These are phyloP conservation scores for Drosophila ezoana DNA, from an alignment of 2,888 invertebrate genomes.

Conservation along the genomic window DNA sequence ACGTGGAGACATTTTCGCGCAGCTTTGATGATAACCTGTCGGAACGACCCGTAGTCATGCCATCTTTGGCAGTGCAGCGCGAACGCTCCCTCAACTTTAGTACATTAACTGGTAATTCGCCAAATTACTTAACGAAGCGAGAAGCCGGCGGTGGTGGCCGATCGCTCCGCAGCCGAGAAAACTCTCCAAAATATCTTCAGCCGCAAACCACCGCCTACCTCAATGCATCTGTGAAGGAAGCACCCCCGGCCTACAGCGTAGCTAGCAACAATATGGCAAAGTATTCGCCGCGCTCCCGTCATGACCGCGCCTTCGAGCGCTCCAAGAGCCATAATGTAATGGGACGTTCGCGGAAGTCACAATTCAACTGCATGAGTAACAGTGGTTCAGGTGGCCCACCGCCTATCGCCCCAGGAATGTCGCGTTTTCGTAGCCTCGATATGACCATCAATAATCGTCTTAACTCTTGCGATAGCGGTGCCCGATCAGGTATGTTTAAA, in stretches of 20 bases:
- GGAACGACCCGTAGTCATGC: constrained; percentile 67
- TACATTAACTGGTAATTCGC: constrained; percentile 84
- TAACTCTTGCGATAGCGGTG: constrained; percentile 86
- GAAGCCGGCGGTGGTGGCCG: constrained; percentile 70
- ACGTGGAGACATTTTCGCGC: constrained; percentile 84
- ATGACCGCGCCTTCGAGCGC: constrained; percentile 80
- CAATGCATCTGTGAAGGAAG: constrained; percentile 82
- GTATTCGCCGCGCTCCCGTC: constrained; percentile 72
- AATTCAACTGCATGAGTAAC: constrained; percentile 84
- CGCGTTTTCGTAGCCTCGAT: constrained; percentile 88
- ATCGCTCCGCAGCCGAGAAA: constrained; percentile 82
- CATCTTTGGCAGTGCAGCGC: constrained; percentile 69
- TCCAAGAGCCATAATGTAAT: constrained; percentile 79
- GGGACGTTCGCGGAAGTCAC: constrained; percentile 86
- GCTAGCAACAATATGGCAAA: constrained; percentile 42
- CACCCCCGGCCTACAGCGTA: constrained; percentile 80
- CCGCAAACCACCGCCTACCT: constrained; percentile 82
- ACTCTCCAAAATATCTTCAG: constrained; percentile 83
- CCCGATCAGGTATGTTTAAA: constrained; percentile 82
- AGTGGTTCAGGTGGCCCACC: constrained; percentile 43
- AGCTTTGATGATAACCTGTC: constrained; percentile 85
- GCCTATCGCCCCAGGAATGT: constrained; percentile 83
- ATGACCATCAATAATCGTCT: constrained; percentile 85
- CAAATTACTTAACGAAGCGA: constrained; percentile 84
- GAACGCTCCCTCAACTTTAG: constrained; percentile 84